These are phyloP conservation scores for Heliconius sara DNA, from an alignment of 2,888 invertebrate genomes.

Conservation along the genomic window DNA sequence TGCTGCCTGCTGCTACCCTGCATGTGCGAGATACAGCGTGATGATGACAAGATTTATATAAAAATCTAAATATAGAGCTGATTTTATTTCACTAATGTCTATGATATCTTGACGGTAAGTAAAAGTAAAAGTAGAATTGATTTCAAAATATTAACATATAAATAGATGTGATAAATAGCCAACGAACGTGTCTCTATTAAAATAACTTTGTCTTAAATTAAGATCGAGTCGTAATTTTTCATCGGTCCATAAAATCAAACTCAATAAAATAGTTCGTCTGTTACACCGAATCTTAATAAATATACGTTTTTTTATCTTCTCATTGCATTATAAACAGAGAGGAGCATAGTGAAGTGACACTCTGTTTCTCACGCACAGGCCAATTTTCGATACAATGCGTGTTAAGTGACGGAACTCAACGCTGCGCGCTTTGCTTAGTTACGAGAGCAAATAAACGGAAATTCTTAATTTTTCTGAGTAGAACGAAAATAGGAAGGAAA, in stretches of 20 bases:
- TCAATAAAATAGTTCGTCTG: not conserved
- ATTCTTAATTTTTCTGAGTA: too few species aligned
- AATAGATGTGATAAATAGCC: not conserved
- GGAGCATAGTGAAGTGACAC: not conserved
- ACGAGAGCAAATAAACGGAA: too few species aligned
- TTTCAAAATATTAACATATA: not conserved
- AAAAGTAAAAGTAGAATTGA: not conserved
- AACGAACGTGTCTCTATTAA: not conserved
- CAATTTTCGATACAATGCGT: not conserved
- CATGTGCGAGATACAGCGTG: too few species aligned
- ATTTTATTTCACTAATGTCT: too few species aligned
- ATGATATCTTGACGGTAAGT: not conserved
- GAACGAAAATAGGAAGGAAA: too few species aligned
- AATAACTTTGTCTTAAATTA: slow-evolving; percentile 6
- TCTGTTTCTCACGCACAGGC: not conserved
- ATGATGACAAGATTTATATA: too few species aligned
- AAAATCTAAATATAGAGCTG: too few species aligned
- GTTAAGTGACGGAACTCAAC: not conserved
- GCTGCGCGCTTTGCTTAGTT: too few species aligned
- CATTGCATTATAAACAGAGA: not conserved
- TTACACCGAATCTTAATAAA: not conserved
- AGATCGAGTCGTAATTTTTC: slow-evolving; percentile 21
- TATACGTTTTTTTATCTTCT: not conserved
- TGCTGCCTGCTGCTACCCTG: too few species aligned
- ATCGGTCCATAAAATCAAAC: slow-evolving; percentile 3